These are phyloP conservation scores for Hoplodrina ambigua DNA, from an alignment of 2,888 invertebrate genomes.

Conservation along the genomic window DNA sequence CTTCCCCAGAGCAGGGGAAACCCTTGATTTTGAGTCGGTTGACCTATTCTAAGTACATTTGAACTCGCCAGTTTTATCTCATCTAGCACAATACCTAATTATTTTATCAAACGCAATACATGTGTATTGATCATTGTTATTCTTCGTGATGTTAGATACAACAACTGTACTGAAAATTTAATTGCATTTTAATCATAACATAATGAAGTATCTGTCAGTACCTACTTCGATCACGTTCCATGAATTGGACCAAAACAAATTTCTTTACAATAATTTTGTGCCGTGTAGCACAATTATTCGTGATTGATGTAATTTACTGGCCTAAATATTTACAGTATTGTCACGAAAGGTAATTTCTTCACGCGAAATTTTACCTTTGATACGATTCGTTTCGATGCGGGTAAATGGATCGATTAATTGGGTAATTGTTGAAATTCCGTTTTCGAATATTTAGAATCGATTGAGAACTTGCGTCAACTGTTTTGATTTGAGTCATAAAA, in stretches of 20 bases:
- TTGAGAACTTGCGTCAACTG: slow-evolving; percentile 15
- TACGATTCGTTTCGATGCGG: slow-evolving; percentile 59
- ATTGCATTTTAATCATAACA: slow-evolving; percentile 3
- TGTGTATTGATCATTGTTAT: slow-evolving; percentile 32
- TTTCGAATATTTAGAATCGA: slow-evolving; percentile 42
- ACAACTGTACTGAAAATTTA: neutral
- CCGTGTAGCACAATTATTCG: slow-evolving; percentile 54
- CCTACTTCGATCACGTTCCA: slow-evolving; percentile 3
- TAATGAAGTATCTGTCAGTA: neutral
- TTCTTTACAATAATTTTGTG: slow-evolving; percentile 33
- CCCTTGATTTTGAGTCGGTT: neutral
- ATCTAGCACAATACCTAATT: neutral
- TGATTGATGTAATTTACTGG: slow-evolving; percentile 65
- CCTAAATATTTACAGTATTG: slow-evolving; percentile 62
- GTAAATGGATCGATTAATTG: slow-evolving; percentile 57
- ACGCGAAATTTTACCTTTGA: slow-evolving; percentile 61
- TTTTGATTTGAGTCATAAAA: slow-evolving; percentile 26
- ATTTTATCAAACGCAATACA: slow-evolving; percentile 18
- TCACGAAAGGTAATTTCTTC: slow-evolving; percentile 64
- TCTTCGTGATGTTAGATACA: slow-evolving; percentile 22
- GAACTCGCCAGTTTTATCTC: slow-evolving; percentile 32
- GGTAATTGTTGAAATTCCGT: slow-evolving; percentile 46
- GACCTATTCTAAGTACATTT: slow-evolving; percentile 34
- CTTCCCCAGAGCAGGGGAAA: too few species aligned
- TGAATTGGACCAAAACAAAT: slow-evolving; percentile 25